Percentiles rank a stretch among this genome's conserved stretches.
phyloP scores from a whole-genome alignment of 2,888 invertebrate genomes.

The Bruchidius siliquastri region DNA sequence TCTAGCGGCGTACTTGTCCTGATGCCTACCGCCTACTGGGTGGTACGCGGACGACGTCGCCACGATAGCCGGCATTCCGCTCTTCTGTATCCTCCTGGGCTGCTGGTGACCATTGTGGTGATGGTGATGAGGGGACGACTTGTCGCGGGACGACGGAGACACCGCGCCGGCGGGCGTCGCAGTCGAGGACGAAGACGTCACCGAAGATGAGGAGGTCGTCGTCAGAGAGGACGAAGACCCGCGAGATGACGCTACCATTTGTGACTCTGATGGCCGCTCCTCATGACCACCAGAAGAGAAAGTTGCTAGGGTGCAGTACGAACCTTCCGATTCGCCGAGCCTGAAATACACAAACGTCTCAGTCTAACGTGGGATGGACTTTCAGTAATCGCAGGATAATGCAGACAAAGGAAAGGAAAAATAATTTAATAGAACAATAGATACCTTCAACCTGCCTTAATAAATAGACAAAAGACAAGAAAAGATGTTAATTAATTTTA shows the following conservation, averaged over 20 bases:
- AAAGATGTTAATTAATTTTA: too few relatives aligned
- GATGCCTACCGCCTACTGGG: background rate
- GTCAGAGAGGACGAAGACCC: slow-evolving; percentile 9
- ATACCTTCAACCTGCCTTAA: too few relatives aligned
- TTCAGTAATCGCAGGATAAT: too few relatives aligned
- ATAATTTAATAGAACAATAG: too few relatives aligned
- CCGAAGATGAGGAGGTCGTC: slow-evolving; percentile 18
- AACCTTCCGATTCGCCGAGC: slow-evolving; percentile 59
- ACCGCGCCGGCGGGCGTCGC: slow-evolving; percentile 26
- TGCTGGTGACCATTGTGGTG: background rate
- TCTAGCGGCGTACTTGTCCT: background rate
- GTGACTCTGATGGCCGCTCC: slow-evolving; percentile 27
- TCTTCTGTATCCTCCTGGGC: background rate
- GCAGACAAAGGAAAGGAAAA: too few relatives aligned
- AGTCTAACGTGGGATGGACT: too few relatives aligned
- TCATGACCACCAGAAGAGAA: slow-evolving; percentile 33
- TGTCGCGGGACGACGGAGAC: slow-evolving; percentile 20
- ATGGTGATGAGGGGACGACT: background rate
- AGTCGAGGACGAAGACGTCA: slow-evolving; percentile 36
- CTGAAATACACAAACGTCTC: slow-evolving; percentile 41
- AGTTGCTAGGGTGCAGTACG: slow-evolving; percentile 58
- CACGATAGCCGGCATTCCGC: background rate
- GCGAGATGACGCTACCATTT: slow-evolving; percentile 24
- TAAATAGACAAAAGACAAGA: too few relatives aligned
- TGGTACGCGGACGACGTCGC: background rate